These are phyloP conservation scores for Acrobasis suavella DNA, from an alignment of 2,888 invertebrate species.

Conservation along the genomic window DNA sequence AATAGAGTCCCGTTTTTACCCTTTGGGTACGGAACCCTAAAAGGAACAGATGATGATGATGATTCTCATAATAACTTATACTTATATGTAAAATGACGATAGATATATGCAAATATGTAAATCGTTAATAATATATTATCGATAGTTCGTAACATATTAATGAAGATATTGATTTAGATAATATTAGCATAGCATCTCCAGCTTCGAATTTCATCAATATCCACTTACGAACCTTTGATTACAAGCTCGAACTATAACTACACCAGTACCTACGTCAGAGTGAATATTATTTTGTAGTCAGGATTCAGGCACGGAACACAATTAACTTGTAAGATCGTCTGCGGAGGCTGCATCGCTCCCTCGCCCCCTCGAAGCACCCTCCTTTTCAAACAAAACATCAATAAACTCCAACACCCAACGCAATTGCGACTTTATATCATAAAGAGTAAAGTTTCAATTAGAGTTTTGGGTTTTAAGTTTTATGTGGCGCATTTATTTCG, in stretches of 20 bases:
- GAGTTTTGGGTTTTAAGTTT: slow-evolving; percentile 58
- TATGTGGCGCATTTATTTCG: slow-evolving; percentile 81
- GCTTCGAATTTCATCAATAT: not conserved
- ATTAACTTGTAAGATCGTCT: slow-evolving; percentile 83
- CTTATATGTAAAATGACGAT: too few species aligned
- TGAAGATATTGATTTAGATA: not conserved
- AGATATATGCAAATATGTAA: too few species aligned
- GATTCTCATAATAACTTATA: too few species aligned
- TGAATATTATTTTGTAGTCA: slow-evolving; percentile 79
- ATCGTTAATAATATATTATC: too few species aligned
- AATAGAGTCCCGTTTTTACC: too few species aligned
- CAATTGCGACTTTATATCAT: slow-evolving; percentile 44
- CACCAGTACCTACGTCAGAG: slow-evolving; percentile 31
- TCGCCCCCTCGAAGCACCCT: slow-evolving; percentile 75
- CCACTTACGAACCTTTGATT: not conserved
- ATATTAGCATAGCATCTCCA: not conserved
- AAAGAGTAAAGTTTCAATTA: slow-evolving; percentile 43
- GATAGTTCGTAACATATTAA: too few species aligned
- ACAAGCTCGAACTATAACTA: not conserved
- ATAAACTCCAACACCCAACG: slow-evolving; percentile 60
- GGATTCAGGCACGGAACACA: slow-evolving; percentile 80
- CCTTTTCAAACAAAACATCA: slow-evolving; percentile 82
- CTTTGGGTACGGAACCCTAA: too few species aligned
- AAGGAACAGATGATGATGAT: too few species aligned
- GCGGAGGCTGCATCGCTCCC: slow-evolving; percentile 78